A percentile compares a stretch with the other conserved stretches of the same genome.
Evolutionary conservation across 2,797 vertebrate genomes (phyloP).

Genomic region (Astyanax mexicanus): DNA sequence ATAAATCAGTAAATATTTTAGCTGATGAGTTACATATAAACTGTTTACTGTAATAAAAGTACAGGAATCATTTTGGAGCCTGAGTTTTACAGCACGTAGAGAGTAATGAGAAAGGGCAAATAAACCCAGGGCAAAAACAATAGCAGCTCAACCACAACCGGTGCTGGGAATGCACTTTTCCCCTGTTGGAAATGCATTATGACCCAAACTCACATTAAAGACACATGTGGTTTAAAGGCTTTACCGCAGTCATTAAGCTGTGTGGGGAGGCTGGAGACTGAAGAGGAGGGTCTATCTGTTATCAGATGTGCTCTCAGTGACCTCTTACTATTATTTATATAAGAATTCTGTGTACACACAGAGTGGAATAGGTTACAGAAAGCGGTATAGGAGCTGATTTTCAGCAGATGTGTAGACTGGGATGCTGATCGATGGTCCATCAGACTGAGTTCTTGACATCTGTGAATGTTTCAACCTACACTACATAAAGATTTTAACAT

Average conservation of each 20-base stretch:
- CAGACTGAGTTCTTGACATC: background rate
- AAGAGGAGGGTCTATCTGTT: background rate
- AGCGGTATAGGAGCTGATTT: background rate
- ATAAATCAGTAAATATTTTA: slow-evolving; percentile 12
- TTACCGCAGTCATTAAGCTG: slow-evolving; percentile 35
- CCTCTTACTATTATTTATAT: background rate
- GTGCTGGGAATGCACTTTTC: slow-evolving; percentile 43
- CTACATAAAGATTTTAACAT: background rate
- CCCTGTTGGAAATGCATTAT: slow-evolving; percentile 22
- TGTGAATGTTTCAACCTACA: background rate
- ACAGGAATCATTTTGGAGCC: slow-evolving; percentile 8
- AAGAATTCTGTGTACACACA: background rate
- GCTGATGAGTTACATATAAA: slow-evolving; percentile 4
- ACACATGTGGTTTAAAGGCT: slow-evolving; percentile 38
- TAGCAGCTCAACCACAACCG: slow-evolving; percentile 46
- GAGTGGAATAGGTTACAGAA: slow-evolving; percentile 14
- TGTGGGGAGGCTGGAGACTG: slow-evolving; percentile 2
- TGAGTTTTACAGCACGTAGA: slow-evolving; percentile 38
- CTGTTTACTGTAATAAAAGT: slow-evolving; percentile 37
- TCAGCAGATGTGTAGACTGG: background rate
- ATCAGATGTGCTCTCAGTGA: slow-evolving; percentile 12
- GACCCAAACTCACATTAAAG: slow-evolving; percentile 44
- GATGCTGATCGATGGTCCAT: background rate
- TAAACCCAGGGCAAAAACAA: slow-evolving; percentile 47
- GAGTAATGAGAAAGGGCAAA: slow-evolving; percentile 36